Evolutionary conservation across 2,888 invertebrate genomes (phyloP), one percentile per base, ranked within the genome.

Genomic region (Cheilosia vulpina): DNA sequence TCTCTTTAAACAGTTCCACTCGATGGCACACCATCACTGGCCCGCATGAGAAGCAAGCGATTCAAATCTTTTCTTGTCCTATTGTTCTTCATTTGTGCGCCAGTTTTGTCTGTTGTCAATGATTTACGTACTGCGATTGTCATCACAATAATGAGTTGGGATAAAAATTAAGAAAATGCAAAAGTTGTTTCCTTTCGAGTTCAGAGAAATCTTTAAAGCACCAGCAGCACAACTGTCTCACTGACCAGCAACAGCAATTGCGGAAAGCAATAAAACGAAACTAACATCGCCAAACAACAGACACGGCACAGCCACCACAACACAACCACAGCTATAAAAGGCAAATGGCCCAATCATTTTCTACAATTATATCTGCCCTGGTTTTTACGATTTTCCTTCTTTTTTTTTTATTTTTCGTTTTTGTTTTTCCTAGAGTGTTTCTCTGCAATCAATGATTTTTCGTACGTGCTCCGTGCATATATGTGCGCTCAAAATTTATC

Each of bases 331-430:
- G 66, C 77, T 55, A 60, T 73, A 84, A 80, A 81, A 55, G 80
- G 80, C 69, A 84, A 84, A 80, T 84, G 73, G 60, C 71, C 69
- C 63, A 84, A 79, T 80, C 58, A 69, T 79, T 69, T 52, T 73
- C 43, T 45, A 69, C 73, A 84, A 79, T 79, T 79, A 84, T 75
- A 73, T 68, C 72, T 81, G 72, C 53, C 78, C 62, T 68, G 72
- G 52, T 77, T 82, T 72, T 60, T 66, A 45, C 58, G 55, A 55
- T 65, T 71, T 63, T 72, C 55, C 17, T 50, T 24, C 21, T 60
- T 52, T 5, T 27, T 62, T 43, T 21, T 27, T 60, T 17, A 27
- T 9, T 27, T 7, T 9, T 31, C 0, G 9, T 31, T 2, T 27
- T 27, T 5, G 5, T 27, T 27, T 27, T 13, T 41, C 27, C 15